Conservation (phyloP, 2,113 vertebrate genomes). For the Myanophis thanlyinensis region DNA sequence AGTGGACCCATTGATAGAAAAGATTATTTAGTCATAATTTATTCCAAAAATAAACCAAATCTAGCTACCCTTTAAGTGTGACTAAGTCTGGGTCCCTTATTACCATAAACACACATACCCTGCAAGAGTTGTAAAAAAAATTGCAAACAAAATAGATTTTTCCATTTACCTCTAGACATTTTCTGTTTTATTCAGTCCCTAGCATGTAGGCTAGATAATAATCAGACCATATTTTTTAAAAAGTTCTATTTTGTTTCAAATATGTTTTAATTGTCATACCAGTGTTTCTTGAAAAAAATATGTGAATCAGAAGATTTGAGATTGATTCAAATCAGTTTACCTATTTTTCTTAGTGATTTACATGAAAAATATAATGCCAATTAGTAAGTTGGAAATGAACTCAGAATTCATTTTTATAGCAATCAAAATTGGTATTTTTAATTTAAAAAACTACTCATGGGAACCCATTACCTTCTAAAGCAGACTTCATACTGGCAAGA, state of each 20-base stretch:
- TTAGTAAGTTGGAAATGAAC: not conserved
- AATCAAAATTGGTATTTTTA: not conserved
- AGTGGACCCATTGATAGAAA: not conserved
- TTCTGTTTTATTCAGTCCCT: not conserved
- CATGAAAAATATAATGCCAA: not conserved
- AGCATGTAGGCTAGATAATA: not conserved
- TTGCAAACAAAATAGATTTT: not conserved
- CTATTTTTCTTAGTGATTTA: not conserved
- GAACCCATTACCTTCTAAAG: not conserved
- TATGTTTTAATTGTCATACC: not conserved
- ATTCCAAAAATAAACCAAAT: not conserved
- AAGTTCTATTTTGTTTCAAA: not conserved
- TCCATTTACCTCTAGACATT: not conserved
- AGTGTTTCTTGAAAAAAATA: not conserved
- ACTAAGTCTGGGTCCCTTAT: not conserved
- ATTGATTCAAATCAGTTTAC: not conserved
- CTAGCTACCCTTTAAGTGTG: not conserved
- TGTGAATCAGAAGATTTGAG: not conserved
- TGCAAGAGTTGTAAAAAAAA: not conserved
- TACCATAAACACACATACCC: not conserved
- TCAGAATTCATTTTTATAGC: not conserved
- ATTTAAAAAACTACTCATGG: not conserved
- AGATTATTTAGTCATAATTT: not conserved
- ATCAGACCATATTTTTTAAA: not conserved
- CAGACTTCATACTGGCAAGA: not conserved